Evolutionary conservation across 2,888 invertebrate species (phyloP).

Genomic region (Sacculina carcini): DNA sequence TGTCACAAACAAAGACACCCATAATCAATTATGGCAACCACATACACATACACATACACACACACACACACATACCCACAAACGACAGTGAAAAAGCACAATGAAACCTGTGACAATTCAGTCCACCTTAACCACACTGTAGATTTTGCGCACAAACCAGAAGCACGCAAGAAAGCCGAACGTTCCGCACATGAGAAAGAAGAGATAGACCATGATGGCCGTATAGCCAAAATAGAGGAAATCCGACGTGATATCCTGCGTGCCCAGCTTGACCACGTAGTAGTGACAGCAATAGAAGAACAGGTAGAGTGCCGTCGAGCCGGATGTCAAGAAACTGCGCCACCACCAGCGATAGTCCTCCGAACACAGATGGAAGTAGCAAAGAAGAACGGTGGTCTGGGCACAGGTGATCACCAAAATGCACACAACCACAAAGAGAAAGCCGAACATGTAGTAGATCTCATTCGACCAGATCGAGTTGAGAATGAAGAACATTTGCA

Average conservation of each 20-base stretch:
- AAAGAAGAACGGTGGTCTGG: conserved; percentile 90
- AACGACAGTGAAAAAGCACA: no score
- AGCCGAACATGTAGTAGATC: conserved; percentile 99
- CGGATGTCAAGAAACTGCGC: conserved; percentile 86
- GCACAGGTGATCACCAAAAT: conserved; percentile 95
- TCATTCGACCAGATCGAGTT: conserved; percentile 90
- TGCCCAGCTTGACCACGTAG: conserved; percentile 81
- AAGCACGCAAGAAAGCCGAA: conserved; percentile 97
- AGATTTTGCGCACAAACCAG: conserved; percentile 95
- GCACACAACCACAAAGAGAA: conserved; percentile 86
- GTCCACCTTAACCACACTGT: conserved; percentile 90
- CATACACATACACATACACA: no score
- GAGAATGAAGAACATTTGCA: conserved; percentile 93
- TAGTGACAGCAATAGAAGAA: conserved; percentile 96
- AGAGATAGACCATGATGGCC: conserved; percentile 86
- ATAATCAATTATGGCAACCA: no score
- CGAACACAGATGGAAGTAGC: conserved; percentile 98
- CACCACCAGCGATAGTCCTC: conserved; percentile 99
- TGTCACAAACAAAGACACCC: no score
- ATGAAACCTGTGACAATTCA: no score
- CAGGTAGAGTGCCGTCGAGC: conserved; percentile 86
- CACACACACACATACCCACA: no score
- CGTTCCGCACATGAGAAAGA: conserved; percentile 81
- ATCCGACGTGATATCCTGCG: conserved; percentile 75
- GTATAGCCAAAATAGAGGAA: conserved; percentile 98